Evolutionary conservation across 64 coral and sea anemone species (phyloP), one percentile per base, ranked within the genome.

Genomic region (Astreopora myriophthalma): DNA sequence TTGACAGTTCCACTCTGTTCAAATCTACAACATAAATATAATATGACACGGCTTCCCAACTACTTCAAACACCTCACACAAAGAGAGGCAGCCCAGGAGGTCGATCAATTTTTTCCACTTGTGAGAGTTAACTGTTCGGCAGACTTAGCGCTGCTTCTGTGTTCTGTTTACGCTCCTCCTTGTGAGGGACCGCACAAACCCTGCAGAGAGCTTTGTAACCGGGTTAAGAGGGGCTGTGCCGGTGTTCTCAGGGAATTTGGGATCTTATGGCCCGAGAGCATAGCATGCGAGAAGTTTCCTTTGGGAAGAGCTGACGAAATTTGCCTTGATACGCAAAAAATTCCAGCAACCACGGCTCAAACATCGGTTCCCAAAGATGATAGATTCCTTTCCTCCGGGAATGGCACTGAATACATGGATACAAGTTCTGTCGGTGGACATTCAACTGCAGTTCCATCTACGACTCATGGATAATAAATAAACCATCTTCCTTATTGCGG

Each of bases 11-110:
- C 84, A 6, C 39, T 63, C 20, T 96, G n/a, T n/a, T n/a, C n/a
- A n/a, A n/a, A n/a, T n/a, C n/a, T n/a, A n/a, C n/a, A n/a, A n/a
- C n/a, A n/a, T n/a, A n/a, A n/a, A 1, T 88, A 98, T 62, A 94
- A 93, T 35, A 74, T 48, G 14, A 74, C 92, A 48, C 6, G 55
- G 6, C 91, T 84, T 27, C 95, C 95, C 3, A 98, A 88, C 83
- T 31, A 30, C 26, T 48, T 98, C 1, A 88, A 75, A 8, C 95
- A 98, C 23, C 31, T 6, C 13, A 75, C 64, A 23, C 95, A 94
- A 65, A 27, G 16, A 1, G 66, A 91, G 57, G 95, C 95, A 0
- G 29, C 7, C 0, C 3, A 34, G 3, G 84, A 91, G 22, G 17
- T 94, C 5, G 1, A 28, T 2, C 48, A 75, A 24, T 94, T 84